These are phyloP conservation scores for Mustela erminea DNA, from an alignment of 2,797 vertebrate species.

Conservation along the genomic window DNA sequence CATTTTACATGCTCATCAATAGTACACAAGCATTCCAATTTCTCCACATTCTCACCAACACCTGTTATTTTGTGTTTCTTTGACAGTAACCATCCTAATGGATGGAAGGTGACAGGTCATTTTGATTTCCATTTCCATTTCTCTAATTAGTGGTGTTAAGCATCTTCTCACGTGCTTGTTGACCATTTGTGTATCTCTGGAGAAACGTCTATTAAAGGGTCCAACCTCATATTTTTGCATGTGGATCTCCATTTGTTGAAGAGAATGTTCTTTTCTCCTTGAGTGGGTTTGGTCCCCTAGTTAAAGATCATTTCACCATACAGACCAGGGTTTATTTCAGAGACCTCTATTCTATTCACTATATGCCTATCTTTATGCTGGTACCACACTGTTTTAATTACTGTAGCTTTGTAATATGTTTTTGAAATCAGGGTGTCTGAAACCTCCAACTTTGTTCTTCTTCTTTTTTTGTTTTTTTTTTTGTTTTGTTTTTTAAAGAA, in stretches of 20 bases:
- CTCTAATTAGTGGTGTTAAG: not conserved
- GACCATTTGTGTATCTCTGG: not conserved
- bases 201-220: not conserved
- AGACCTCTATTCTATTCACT: not conserved
- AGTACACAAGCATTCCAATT: not conserved
- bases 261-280: not conserved
- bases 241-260: not conserved
- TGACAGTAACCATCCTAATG: not conserved
- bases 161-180: not conserved
- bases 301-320: not conserved
- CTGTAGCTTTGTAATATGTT: not conserved
- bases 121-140: not conserved
- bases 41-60: not conserved
- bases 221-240: not conserved
- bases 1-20: not conserved
- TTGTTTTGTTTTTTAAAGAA: too few species aligned
- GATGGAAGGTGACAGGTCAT: not conserved
- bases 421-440: constrained; percentile 10
- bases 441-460: not conserved
- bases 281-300: not conserved
- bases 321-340: not conserved
- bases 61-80: not conserved
- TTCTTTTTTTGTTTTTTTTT: not conserved
- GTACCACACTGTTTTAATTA: not conserved
- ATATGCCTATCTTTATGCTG: not conserved